Conservation (phyloP, 1,140 invertebrate genomes). For the Eurosta solidaginis region DNA sequence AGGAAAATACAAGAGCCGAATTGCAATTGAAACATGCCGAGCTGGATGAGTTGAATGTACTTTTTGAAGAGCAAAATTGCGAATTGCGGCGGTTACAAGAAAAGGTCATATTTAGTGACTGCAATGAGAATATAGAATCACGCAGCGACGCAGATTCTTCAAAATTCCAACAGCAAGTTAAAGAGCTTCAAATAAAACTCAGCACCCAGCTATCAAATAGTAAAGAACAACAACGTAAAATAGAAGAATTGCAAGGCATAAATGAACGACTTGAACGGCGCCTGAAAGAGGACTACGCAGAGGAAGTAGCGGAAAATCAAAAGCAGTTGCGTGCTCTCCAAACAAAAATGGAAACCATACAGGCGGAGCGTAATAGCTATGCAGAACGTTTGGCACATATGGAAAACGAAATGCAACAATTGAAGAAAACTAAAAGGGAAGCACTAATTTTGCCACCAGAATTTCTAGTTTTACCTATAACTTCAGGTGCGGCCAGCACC, state of each 20-base stretch:
- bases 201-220: constrained; percentile 41
- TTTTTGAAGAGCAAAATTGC: constrained; percentile 50
- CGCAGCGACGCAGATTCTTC: constrained; percentile 38
- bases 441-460: background rate
- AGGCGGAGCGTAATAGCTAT: background rate
- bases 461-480: background rate
- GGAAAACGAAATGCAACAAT: background rate
- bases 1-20: constrained; percentile 42
- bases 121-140: constrained; percentile 37
- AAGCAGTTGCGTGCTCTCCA: constrained; percentile 13
- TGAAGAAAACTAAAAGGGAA: background rate
- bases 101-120: constrained; percentile 36
- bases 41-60: constrained; percentile 47
- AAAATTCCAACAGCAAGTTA: constrained; percentile 37
- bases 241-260: background rate
- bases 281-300: constrained; percentile 26
- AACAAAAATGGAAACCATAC: background rate
- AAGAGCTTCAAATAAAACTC: constrained; percentile 37
- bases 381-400: background rate
- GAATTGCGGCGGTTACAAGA: constrained; percentile 46
- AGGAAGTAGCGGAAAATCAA: constrained; percentile 6
- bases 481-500: background rate
- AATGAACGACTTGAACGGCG: constrained; percentile 20
- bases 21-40: constrained; percentile 47
- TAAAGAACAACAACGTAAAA: constrained; percentile 9